A percentile compares a stretch with the other conserved stretches of the same genome.
Evolutionary conservation across 1,140 invertebrate genomes (phyloP).

Genomic region (Ephestia elutella): DNA sequence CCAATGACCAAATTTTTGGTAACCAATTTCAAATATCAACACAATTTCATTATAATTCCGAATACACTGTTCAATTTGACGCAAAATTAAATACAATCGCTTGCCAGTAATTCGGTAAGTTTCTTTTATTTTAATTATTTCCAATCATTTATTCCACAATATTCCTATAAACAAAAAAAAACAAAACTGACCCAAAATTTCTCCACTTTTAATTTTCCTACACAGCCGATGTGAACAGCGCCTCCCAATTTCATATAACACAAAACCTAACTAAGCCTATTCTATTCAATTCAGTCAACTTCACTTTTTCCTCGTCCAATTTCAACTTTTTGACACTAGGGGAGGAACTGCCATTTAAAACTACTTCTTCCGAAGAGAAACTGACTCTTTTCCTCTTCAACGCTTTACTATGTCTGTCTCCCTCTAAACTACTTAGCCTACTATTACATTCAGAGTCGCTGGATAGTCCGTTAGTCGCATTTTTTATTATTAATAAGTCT

Average conservation of each 20-base stretch:
- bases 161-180: not conserved
- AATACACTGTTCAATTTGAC: too few species aligned
- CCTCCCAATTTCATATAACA: not conserved
- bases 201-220: not conserved
- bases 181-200: not conserved
- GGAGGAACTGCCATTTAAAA: conserved; percentile 11
- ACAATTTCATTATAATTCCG: too few species aligned
- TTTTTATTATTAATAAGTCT: conserved; percentile 57
- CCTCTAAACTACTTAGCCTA: conserved; percentile 30
- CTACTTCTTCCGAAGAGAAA: conserved; percentile 30
- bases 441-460: conserved; percentile 46
- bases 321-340: conserved; percentile 21
- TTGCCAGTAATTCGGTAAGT: too few species aligned
- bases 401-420: conserved; percentile 26
- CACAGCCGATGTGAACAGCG: not conserved
- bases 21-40: too few species aligned
- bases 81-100: too few species aligned
- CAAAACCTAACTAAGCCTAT: not conserved
- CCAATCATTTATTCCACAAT: too few species aligned
- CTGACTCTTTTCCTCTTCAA: conserved; percentile 37
- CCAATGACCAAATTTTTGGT: too few species aligned
- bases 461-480: conserved; percentile 46
- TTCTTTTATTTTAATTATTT: too few species aligned
- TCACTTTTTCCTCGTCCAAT: conserved; percentile 12
- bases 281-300: too few species aligned